Evolutionary conservation across 2,797 vertebrate species (phyloP).

Genomic region (Otolemur crassicaudatus): DNA sequence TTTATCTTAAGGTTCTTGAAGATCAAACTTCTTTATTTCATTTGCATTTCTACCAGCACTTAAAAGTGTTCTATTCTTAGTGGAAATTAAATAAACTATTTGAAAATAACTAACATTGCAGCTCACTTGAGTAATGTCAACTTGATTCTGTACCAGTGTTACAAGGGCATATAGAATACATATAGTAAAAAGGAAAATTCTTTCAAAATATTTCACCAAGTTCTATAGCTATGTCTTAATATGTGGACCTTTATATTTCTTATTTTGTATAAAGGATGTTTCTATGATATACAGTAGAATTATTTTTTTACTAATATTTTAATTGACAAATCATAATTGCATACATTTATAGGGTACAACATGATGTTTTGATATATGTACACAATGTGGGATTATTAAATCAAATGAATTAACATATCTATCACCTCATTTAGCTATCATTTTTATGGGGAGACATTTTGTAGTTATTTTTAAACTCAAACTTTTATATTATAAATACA

Average conservation of each 20-base stretch:
- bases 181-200: not conserved
- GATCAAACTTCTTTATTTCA: slow-evolving; percentile 24
- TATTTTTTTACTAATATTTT: not conserved
- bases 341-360: not conserved
- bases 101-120: not conserved
- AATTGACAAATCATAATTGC: not conserved
- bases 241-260: not conserved
- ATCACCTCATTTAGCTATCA: not conserved
- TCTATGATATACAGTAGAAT: slow-evolving; percentile 13
- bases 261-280: slow-evolving; percentile 33
- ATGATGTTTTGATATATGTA: not conserved
- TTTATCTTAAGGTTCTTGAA: slow-evolving; percentile 39
- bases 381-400: not conserved
- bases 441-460: not conserved
- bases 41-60: slow-evolving; percentile 17
- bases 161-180: not conserved
- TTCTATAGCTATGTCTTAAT: slow-evolving; percentile 36
- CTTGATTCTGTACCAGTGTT: not conserved
- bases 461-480: not conserved
- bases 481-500: slow-evolving; percentile 4
- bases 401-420: not conserved
- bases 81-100: slow-evolving; percentile 35
- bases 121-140: not conserved
- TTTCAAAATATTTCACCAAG: not conserved
- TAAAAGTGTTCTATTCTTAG: slow-evolving; percentile 49